Evolutionary conservation across 1,140 invertebrate genomes (phyloP).

Genomic region (Himalopsyche phryganea): DNA sequence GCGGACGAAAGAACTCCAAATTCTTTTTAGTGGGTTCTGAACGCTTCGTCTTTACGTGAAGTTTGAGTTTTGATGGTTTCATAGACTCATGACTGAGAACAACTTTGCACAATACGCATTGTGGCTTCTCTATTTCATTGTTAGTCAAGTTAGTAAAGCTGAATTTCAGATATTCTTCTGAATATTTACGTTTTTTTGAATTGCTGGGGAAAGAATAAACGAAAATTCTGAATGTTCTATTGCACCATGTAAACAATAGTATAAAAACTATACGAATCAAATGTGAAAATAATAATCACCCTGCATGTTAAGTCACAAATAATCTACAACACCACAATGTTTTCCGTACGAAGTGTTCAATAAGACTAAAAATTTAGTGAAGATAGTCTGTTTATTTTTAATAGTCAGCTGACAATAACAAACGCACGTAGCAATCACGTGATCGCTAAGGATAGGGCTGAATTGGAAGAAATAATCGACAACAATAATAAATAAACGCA

Average conservation of each 20-base stretch:
- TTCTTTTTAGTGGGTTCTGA: conserved; percentile 2
- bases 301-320: not conserved
- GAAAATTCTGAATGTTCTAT: not conserved
- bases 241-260: not conserved
- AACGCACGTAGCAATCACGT: no score
- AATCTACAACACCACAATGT: not conserved
- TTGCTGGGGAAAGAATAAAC: conserved; percentile 1
- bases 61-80: conserved; percentile 1
- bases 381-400: no score
- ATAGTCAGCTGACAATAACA: no score
- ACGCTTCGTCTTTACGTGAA: not conserved
- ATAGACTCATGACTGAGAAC: not conserved
- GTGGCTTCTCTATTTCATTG: conserved; percentile 1
- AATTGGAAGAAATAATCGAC: no score
- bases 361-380: no score
- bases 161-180: conserved; percentile 3
- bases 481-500: no score
- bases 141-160: not conserved
- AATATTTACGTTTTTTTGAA: not conserved
- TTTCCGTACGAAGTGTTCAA: not conserved
- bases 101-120: conserved; percentile 2
- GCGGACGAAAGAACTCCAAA: not conserved
- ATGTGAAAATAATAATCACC: conserved; percentile 2
- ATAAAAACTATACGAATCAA: not conserved
- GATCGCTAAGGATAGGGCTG: no score